Conservation (phyloP, 2,888 invertebrate genomes). For the Phytoseiulus persimilis region DNA sequence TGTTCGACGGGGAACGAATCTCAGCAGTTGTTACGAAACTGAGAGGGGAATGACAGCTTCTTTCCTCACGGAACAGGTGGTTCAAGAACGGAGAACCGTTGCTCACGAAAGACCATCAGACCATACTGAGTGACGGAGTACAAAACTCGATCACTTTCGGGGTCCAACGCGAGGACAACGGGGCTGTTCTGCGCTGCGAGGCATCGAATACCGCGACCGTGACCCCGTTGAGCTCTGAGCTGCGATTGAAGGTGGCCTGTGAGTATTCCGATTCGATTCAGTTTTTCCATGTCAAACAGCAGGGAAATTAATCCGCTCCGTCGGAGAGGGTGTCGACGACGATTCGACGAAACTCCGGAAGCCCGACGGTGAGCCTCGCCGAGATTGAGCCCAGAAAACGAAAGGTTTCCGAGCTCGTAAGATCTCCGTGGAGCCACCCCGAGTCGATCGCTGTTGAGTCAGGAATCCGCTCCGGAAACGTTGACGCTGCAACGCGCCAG, state of each 20-base stretch:
- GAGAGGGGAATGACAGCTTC: neutral
- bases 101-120: neutral
- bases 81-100: conserved; percentile 9
- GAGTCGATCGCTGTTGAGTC: too few species aligned
- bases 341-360: too few species aligned
- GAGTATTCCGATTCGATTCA: neutral
- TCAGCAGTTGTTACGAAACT: too few species aligned
- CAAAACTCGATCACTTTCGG: conserved; percentile 45
- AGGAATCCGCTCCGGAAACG: too few species aligned
- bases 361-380: too few species aligned
- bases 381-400: too few species aligned
- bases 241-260: conserved; percentile 10
- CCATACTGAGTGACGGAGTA: conserved; percentile 46
- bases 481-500: too few species aligned
- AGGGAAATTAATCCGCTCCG: too few species aligned
- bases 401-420: too few species aligned
- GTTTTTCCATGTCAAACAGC: too few species aligned
- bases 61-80: neutral
- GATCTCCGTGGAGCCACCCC: too few species aligned
- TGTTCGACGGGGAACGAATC: neutral
- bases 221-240: neutral
- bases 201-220: conserved; percentile 47
- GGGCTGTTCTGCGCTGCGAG: conserved; percentile 50
- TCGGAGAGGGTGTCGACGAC: too few species aligned
- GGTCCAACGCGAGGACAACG: conserved; percentile 49